Base-by-base conservation (phyloP, 2,888 invertebrate genomes). In the Agriopis aurantiaria region DNA sequence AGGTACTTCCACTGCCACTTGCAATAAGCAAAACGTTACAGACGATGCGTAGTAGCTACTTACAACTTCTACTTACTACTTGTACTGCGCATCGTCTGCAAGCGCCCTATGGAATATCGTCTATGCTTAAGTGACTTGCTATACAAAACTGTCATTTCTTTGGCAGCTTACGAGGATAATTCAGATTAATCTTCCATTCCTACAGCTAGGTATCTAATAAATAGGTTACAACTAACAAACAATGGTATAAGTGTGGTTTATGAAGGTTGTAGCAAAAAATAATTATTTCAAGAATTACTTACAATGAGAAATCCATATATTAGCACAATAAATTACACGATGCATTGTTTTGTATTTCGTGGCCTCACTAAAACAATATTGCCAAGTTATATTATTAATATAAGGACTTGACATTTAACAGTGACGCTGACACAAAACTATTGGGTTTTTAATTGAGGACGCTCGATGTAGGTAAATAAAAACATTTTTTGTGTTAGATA, bases 321-420 rank as follows among this genome's bases (percentile, higher is more conserved):
- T 56, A 41, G 23, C 12, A 17, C 45, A 56, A 65, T 53, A 56
- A 69, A 60, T 55, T 14, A 52, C 56, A 51, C 6, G 40, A 8
- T 45, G 56, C 60, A 69, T 69, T 69, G 65, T 60, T 33, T 46
- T 60, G 40, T 14, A 11, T 14, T 10, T 23, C 9, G 45, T 57
- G 57, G 45, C 17, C 67, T 56, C 56, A 46, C 14, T 23, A 62
- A 43, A 14, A 55, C n/a, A 55, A n/a, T 55, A n/a, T n/a, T 55
- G 41, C 40, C 53, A 23, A 23, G 3, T 52, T 23, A 52, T 23
- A 23, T 23, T 4, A 23, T 11, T 1, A 11, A 51, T 51, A 14
- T 14, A 3, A 23, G 10, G 9, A 52, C 10, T n/a, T 49, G 14
- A 49, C 0, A 49, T 49, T n/a, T 49, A n/a, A 33, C 23, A 3